Evolutionary conservation across 1,140 invertebrate species (phyloP), one percentile per base, ranked within the genome.

Genomic region (Micrasema minimum): DNA sequence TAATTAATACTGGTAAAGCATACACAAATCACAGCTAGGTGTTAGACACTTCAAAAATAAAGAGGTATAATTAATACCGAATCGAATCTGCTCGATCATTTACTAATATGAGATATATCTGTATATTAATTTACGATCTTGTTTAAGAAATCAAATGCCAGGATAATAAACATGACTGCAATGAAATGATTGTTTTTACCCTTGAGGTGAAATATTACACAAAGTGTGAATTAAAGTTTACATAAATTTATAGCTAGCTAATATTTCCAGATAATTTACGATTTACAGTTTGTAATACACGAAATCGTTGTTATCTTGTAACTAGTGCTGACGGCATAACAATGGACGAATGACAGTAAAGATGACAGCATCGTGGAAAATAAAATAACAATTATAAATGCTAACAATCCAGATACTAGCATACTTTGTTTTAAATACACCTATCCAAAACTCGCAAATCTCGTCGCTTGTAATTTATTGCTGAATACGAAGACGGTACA

Each of bases 111-210:
- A 22, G 14, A 14, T 31, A 31, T 31, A 31, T 7, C 7, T 31
- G 26, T 31, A 31, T 31, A 31, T 59, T 26, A 53, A 59, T 59
- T 59, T 59, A 59, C 20, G 55, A 59, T 59, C 55, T 41, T 59
- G 55, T 59, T 59, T 59, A 20, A 59, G 55, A 41, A 59, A 59
- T 41, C 37, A 59, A 59, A 59, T 59, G 55, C 55, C 55, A 59
- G 31, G 22, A 59, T 35, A 59, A 59, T 59, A 59, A 59, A 59
- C 37, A 59, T 59, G 55, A 41, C 55, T 59, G 16, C 55, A 59
- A 11, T 41, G 38, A 59, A 59, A 38, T 59, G 16, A 43, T 59
- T 59, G 35, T 59, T 22, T 41, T 12, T 59, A 59, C 55, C 55
- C 55, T 59, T 59, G 35, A 59, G 55, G 35, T 59, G 55, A 59